Percentiles rank a stretch among this genome's conserved stretches.
Conservation (phyloP, 2,888 invertebrate genomes). For the Galeruca laticollis region DNA sequence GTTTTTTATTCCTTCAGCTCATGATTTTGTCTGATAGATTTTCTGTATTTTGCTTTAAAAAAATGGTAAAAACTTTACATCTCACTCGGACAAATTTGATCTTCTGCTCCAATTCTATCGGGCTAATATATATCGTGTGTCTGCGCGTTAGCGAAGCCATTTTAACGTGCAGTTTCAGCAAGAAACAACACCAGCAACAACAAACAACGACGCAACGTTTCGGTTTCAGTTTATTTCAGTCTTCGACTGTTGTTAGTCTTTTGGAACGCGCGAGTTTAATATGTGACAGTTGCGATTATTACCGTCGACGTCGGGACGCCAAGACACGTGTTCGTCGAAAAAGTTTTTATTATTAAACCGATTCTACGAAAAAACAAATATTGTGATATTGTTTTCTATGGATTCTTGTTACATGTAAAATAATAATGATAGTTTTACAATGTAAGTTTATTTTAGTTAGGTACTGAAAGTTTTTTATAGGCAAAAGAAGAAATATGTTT, state of each 20-base stretch:
- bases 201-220: constrained; percentile 13
- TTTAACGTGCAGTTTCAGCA: constrained; percentile 13
- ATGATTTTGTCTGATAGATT: too few relatives aligned
- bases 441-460: too few relatives aligned
- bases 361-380: not conserved
- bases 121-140: not conserved
- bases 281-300: not conserved
- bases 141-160: not conserved
- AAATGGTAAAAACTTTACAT: too few relatives aligned
- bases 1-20: too few relatives aligned
- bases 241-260: constrained; percentile 5
- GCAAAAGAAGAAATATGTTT: too few relatives aligned
- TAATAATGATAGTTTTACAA: too few relatives aligned
- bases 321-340: constrained; percentile 10
- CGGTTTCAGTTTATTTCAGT: constrained; percentile 14
- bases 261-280: not conserved
- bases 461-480: too few relatives aligned
- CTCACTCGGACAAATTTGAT: too few relatives aligned
- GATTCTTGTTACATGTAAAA: too few relatives aligned
- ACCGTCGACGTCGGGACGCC: constrained; percentile 23
- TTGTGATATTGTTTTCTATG: not conserved
- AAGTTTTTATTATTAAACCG: not conserved
- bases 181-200: constrained; percentile 16
- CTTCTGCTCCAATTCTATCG: not conserved
- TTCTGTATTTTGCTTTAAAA: too few relatives aligned